Base-by-base conservation (phyloP, 2,888 invertebrate genomes). In the Dascillus cervinus region DNA sequence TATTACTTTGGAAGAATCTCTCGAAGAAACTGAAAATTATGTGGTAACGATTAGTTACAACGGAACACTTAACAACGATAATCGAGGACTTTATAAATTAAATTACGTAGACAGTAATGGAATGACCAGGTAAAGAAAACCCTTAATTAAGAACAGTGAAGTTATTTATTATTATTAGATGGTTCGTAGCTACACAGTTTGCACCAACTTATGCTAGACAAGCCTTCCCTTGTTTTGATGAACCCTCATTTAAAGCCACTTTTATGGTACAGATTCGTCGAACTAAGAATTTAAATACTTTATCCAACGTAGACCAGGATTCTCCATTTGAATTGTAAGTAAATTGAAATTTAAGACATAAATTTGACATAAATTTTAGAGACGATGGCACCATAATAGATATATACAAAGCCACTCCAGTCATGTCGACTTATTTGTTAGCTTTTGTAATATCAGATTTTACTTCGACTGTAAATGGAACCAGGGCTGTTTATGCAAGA, bases 181-280 rank as follows among this genome's bases (percentile, higher is more conserved):
- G 21, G 11, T 41, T 65, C 12, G 79, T 74, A 1, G 66, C 76
- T 1, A 81, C 81, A 1, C 79, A 82, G 46, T 78, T 81, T 50
- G 70, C 80, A 60, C 69, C 77, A 1, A 70, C 75, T 2, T 64
- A 75, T 34, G 79, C 79, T 1, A 72, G 82, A 11, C 66, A 64
- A 40, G 82, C 78, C 0, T 83, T 85, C 56, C 85, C 85, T 10
- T 78, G 81, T 46, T 84, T 84, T 48, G 85, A 85, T 49, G 79
- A 79, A 40, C 76, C 66, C 0, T 58, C 60, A 0, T 57, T 59
- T 29, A 35, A 50, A 1, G 50, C 67, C 0, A 48, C 41, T 0
- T 60, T 82, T 52, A 65, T 69, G 15, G 70, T 83, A 8, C 69
- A 67, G 2, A 75, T 69, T 8, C 73, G 80, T 21, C 67, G 70